Evolutionary conservation across 1,140 invertebrate genomes (phyloP), one percentile per base, ranked within the genome.

Genomic region (Formica selysi): DNA sequence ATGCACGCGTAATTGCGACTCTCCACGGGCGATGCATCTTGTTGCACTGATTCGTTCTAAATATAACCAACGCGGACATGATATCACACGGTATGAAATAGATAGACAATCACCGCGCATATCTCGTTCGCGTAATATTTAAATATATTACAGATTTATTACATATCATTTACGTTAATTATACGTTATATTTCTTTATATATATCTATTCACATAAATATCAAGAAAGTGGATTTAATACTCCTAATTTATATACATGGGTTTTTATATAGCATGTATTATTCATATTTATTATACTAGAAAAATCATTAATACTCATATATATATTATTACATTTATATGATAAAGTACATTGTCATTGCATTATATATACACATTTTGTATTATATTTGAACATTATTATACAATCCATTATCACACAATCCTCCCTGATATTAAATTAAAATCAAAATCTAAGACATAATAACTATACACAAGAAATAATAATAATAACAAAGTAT

Each of bases 351-450:
- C 68, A 73, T 81, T 73, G 6, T 71, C 13, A 73, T 22, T 48
- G 48, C 16, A 51, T 26, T 10, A 16, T 70, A 64, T 65, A 73
- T 61, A 83, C 38, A 81, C 71, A 26, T 68, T 29, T 29, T 51
- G 19, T 70, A 36, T 79, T 57, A 41, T 71, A 61, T 73, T 73
- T 83, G 44, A 62, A 83, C 38, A 44, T 81, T 73, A 83, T 83
- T 48, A 83, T 83, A 83, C 67, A 83, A 13, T 83, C 36, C 38
- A 22, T 44, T 44, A 83, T 83, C 79, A 83, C 67, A 83, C 73
- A 26, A 73, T 32, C 68, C 19, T 83, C 67, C 68, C 68, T 83
- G 65, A 48, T 32, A 19, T 83, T 83, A 81, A 61, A 73, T 41
- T 73, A 48, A 44, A 48, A 57, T 83, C 19, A 61, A 61, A 83